phyloP scores from a whole-genome alignment of 2,888 invertebrate genomes.

The Dastarcus helophoroides region DNA sequence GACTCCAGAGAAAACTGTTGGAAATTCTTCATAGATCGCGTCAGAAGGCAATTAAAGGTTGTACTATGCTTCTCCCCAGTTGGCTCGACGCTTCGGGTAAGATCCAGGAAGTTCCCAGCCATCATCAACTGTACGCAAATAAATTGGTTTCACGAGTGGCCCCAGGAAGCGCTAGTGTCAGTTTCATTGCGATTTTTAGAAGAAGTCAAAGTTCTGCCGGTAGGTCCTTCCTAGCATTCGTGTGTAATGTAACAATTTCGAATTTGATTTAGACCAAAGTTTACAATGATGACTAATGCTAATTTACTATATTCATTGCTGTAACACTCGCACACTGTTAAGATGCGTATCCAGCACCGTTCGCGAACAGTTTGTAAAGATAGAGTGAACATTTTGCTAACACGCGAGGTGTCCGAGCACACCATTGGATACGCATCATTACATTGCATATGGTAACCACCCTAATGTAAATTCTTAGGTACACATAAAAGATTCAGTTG shows the following conservation, averaged over 20 bases:
- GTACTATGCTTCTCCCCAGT: slow-evolving; percentile 97
- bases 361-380: background rate
- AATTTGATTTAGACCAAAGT: no score
- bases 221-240: no score
- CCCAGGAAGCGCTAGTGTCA: slow-evolving; percentile 90
- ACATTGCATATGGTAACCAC: background rate
- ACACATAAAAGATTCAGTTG: slow-evolving; percentile 68
- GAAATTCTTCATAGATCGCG: slow-evolving; percentile 95
- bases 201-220: slow-evolving; percentile 67
- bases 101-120: slow-evolving; percentile 92
- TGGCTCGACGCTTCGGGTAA: slow-evolving; percentile 81
- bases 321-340: no score
- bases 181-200: slow-evolving; percentile 82
- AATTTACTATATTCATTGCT: no score
- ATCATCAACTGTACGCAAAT: slow-evolving; percentile 91
- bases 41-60: slow-evolving; percentile 77
- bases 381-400: background rate
- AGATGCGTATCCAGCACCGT: no score
- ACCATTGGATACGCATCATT: no score
- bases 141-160: slow-evolving; percentile 99
- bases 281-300: slow-evolving; percentile 6
- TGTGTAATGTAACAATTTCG: no score
- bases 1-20: slow-evolving; percentile 94
- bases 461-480: slow-evolving; percentile 36
- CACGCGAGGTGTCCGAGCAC: no score